phyloP scores from a whole-genome alignment of 64 coral and sea anemone species.

The Stichodactyla mertensii region DNA sequence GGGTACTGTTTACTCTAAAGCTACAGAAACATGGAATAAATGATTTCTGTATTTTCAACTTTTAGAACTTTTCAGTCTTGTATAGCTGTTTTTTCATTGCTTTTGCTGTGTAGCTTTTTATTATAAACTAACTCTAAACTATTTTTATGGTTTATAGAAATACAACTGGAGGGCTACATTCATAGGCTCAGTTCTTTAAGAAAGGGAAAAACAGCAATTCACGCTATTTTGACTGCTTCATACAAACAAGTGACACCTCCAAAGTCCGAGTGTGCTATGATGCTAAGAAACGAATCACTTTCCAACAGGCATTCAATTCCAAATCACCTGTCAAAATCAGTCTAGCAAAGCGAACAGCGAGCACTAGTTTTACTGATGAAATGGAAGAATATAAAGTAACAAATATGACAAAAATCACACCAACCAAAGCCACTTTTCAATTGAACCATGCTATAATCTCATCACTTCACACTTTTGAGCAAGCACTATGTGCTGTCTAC shows the following conservation, averaged over 20 bases:
- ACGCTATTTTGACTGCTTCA: slow-evolving; percentile 69
- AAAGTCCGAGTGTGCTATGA: slow-evolving; percentile 69
- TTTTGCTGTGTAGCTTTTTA: too few relatives aligned
- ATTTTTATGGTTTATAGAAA: neutral
- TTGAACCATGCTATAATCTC: slow-evolving; percentile 64
- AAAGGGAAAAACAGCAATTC: slow-evolving; percentile 71
- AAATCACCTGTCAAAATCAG: slow-evolving; percentile 80
- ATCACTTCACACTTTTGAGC: slow-evolving; percentile 62
- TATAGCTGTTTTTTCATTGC: too few relatives aligned
- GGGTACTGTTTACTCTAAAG: too few relatives aligned
- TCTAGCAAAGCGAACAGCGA: slow-evolving; percentile 60
- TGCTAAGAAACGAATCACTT: slow-evolving; percentile 56
- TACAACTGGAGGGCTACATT: slow-evolving; percentile 45
- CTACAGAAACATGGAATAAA: too few relatives aligned
- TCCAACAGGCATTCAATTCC: slow-evolving; percentile 72
- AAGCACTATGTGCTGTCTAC: slow-evolving; percentile 35
- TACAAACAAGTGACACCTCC: slow-evolving; percentile 68
- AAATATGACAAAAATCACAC: slow-evolving; percentile 70
- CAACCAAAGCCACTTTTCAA: slow-evolving; percentile 62
- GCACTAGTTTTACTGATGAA: slow-evolving; percentile 63
- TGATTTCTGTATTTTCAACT: too few relatives aligned
- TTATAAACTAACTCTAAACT: too few relatives aligned
- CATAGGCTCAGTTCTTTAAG: slow-evolving; percentile 65
- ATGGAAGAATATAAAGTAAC: slow-evolving; percentile 64
- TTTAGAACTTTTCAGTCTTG: too few relatives aligned